Evolutionary conservation across 2,797 vertebrate genomes (phyloP).

Genomic region (Pampus argenteus): DNA sequence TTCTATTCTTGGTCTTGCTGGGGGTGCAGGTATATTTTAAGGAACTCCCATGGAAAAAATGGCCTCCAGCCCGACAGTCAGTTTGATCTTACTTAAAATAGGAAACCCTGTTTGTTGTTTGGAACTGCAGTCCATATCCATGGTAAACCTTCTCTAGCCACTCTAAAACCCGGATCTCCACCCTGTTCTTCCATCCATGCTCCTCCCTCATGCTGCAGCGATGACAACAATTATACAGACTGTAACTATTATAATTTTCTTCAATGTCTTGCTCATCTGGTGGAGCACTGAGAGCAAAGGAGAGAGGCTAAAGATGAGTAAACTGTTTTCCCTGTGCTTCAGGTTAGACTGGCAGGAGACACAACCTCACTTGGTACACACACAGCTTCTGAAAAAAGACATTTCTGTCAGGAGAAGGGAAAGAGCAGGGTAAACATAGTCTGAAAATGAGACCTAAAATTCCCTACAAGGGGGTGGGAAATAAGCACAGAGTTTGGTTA

Average conservation of each 20-base stretch:
- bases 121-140: not conserved
- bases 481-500: slow-evolving; percentile 11
- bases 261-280: not conserved
- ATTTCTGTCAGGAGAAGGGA: slow-evolving; percentile 32
- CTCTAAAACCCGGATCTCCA: slow-evolving; percentile 2
- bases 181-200: not conserved
- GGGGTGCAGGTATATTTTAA: slow-evolving; percentile 65
- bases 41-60: slow-evolving; percentile 55
- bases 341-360: slow-evolving; percentile 39
- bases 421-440: slow-evolving; percentile 33
- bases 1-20: slow-evolving; percentile 66
- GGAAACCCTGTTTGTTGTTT: slow-evolving; percentile 41
- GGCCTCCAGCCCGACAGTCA: slow-evolving; percentile 49
- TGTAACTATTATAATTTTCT: not conserved
- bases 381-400: slow-evolving; percentile 27
- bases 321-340: slow-evolving; percentile 20
- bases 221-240: not conserved
- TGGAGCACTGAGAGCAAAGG: not conserved
- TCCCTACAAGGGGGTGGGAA: slow-evolving; percentile 8
- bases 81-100: slow-evolving; percentile 64
- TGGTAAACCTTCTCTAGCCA: not conserved
- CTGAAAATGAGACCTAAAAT: slow-evolving; percentile 37
- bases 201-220: slow-evolving; percentile 5
- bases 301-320: not conserved
- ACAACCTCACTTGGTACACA: slow-evolving; percentile 40